Base-by-base conservation (phyloP, 64 coral and sea anemone genomes). In the Exaiptasia diaphana region DNA sequence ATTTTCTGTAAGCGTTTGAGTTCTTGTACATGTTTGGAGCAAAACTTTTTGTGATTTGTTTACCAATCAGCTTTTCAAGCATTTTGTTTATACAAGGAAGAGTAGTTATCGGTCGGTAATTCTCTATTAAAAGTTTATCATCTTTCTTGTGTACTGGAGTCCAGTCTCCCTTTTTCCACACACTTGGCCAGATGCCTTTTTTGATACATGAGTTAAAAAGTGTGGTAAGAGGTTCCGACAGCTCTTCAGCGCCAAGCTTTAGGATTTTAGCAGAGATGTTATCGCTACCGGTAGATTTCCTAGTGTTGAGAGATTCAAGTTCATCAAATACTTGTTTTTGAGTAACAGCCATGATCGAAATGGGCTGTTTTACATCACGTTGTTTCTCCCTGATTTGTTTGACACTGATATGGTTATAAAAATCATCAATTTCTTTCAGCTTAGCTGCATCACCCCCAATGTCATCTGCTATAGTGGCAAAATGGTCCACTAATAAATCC, bases 21-120 rank as follows among this genome's bases (percentile, higher is more conserved):
- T 65, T 61, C n/a, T 26, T 8, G 36, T 24, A 63, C 7, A 81
- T 22, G 38, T 64, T 13, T 25, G 29, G 22, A 18, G 64, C 58
- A 65, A 81, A 41, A 42, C 38, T n/a, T 30, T 41, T 65, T 23
- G 56, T 24, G 62, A 81, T 38, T 65, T 81, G 78, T 81, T 41
- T 29, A 30, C 78, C 59, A 25, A 80, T 37, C 28, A 80, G 9
- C 39, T 80, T 58, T 41, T 80, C 77, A 80, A 80, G 44, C 26
- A 81, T 59, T 41, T 81, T 67, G 31, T 81, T 40, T 4, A 67
- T 59, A 46, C 60, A 67, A n/a, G 55, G 59, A 14, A 81, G 42
- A 21, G 49, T 59, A 25, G 58, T 81, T 14, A 81, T 81, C 22
- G 58, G 34, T 61, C 78, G 64, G 24, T 80, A 80, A 22, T 80